Percentiles rank a stretch among this genome's conserved stretches.
phyloP scores from a whole-genome alignment of 1,140 invertebrate species.

The Drosophila lacteicornis region DNA sequence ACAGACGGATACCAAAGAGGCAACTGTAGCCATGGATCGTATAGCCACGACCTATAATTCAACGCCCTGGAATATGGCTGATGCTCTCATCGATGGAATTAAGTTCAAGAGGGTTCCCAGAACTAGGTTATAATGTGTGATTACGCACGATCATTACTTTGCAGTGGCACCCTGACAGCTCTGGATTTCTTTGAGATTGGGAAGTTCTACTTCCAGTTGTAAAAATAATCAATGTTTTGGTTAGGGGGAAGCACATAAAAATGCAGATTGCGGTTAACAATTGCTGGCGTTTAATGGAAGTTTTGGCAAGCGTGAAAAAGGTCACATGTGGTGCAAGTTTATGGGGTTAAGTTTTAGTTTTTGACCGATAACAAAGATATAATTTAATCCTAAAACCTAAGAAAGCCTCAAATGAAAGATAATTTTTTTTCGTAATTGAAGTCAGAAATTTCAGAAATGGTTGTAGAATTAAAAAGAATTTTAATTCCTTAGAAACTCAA shows the following conservation, averaged over 20 bases:
- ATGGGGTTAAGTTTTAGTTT: constrained; percentile 3
- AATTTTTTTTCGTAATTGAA: fast-evolving
- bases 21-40: constrained; percentile 94
- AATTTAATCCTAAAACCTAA: background rate
- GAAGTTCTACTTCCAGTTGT: constrained; percentile 13
- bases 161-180: constrained; percentile 27
- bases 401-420: background rate
- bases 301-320: constrained; percentile 24
- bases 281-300: constrained; percentile 18
- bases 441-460: no score
- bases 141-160: background rate
- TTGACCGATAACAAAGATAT: no score
- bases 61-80: constrained; percentile 92
- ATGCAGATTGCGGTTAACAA: constrained; percentile 25
- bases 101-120: constrained; percentile 88
- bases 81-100: constrained; percentile 93
- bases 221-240: constrained; percentile 38
- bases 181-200: constrained; percentile 53
- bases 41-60: constrained; percentile 97
- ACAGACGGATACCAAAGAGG: constrained; percentile 94
- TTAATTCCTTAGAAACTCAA: no score
- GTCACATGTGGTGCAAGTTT: constrained; percentile 18
- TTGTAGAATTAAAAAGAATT: no score
- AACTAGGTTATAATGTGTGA: fast-evolving
- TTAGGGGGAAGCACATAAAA: constrained; percentile 14